Conservation (phyloP, 2,888 invertebrate genomes). For the Myathropa florea region DNA sequence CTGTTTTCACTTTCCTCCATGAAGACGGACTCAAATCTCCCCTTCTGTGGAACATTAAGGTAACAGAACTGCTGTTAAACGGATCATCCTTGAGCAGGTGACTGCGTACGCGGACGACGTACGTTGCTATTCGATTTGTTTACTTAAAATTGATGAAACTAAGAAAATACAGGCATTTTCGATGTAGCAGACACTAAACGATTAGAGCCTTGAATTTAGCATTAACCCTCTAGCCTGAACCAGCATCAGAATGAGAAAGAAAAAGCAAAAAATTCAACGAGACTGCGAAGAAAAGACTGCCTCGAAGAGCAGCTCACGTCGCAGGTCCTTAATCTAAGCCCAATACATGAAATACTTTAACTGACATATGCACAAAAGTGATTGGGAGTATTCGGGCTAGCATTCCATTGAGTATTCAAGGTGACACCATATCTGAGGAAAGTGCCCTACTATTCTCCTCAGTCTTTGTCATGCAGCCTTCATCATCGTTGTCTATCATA, state of each 20-base stretch:
- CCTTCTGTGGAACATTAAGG: too few relatives aligned
- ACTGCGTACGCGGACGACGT: too few relatives aligned
- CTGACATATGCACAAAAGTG: constrained; percentile 69
- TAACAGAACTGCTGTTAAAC: too few relatives aligned
- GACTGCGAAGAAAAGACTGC: neutral
- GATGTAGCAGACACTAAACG: constrained; percentile 9
- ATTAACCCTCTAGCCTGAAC: neutral
- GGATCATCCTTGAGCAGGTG: too few relatives aligned
- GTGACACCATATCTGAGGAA: constrained; percentile 78
- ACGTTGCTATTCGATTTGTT: neutral
- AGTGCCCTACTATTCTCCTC: constrained; percentile 79
- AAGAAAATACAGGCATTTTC: constrained; percentile 17
- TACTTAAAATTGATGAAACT: constrained; percentile 48
- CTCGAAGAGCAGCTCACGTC: neutral
- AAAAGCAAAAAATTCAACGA: neutral
- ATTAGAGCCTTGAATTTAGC: neutral
- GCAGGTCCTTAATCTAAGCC: constrained; percentile 15
- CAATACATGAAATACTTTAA: constrained; percentile 51
- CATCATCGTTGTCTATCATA: constrained; percentile 40
- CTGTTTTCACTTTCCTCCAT: too few relatives aligned
- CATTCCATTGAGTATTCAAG: constrained; percentile 81
- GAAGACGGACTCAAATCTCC: too few relatives aligned
- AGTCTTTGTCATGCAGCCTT: constrained; percentile 68
- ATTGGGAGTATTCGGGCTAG: constrained; percentile 71
- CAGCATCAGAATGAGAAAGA: constrained; percentile 8